Evolutionary conservation across 2,797 vertebrate genomes (phyloP).

Genomic region (Melanotaenia nigrans): DNA sequence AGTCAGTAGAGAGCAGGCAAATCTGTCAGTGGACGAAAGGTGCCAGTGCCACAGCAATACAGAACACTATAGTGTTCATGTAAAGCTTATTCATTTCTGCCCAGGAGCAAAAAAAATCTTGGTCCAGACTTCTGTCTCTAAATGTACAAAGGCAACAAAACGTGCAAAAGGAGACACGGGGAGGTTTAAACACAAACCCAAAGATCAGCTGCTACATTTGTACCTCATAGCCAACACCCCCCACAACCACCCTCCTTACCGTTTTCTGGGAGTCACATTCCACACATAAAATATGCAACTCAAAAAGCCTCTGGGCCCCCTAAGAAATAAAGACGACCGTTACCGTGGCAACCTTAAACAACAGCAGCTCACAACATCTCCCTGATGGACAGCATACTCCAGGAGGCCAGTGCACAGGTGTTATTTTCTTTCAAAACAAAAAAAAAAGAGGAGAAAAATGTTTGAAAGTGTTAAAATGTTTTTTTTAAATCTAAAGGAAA

Average conservation of each 20-base stretch:
- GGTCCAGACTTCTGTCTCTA: slow-evolving; percentile 29
- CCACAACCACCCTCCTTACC: slow-evolving; percentile 26
- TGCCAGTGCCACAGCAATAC: slow-evolving; percentile 22
- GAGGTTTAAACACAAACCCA: slow-evolving; percentile 51
- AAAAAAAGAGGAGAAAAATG: slow-evolving; percentile 49
- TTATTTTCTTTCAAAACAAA: slow-evolving; percentile 74
- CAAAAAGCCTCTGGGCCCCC: slow-evolving; percentile 75
- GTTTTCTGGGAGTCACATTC: slow-evolving; percentile 78
- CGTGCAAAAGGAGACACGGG: slow-evolving; percentile 21
- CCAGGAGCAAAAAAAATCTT: slow-evolving; percentile 31
- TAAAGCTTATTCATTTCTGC: slow-evolving; percentile 36
- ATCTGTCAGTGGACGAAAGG: slow-evolving; percentile 33
- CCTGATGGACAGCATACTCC: slow-evolving; percentile 76
- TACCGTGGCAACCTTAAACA: slow-evolving; percentile 80
- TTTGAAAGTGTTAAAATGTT: slow-evolving; percentile 40
- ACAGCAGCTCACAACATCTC: slow-evolving; percentile 77
- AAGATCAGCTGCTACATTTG: slow-evolving; percentile 68
- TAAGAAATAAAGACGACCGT: slow-evolving; percentile 74
- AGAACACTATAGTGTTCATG: slow-evolving; percentile 15
- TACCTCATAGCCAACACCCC: slow-evolving; percentile 19
- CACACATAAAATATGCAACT: slow-evolving; percentile 80
- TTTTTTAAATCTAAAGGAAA: slow-evolving; percentile 51
- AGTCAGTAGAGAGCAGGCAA: slow-evolving; percentile 69
- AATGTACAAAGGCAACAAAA: slow-evolving; percentile 27
- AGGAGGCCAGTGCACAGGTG: slow-evolving; percentile 75